Evolutionary conservation across 1,140 invertebrate genomes (phyloP).

Genomic region (Cotesia typhae): DNA sequence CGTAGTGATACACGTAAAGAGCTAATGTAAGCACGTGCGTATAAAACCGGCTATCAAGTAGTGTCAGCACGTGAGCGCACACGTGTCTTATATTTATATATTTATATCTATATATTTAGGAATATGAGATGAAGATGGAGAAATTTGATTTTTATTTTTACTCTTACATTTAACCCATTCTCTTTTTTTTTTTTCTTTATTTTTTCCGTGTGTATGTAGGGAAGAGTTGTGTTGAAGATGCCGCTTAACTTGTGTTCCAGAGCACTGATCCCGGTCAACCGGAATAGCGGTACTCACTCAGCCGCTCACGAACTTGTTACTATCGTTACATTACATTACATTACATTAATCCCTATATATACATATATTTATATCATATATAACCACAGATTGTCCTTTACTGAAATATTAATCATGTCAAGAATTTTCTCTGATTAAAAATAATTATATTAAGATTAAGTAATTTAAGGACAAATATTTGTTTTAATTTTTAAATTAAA

Average conservation of each 20-base stretch:
- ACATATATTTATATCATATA: not conserved
- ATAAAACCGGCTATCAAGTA: slow-evolving; percentile 11
- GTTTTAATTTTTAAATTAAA: too few species aligned
- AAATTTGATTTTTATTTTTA: too few species aligned
- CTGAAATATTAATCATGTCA: not conserved
- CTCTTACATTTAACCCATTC: too few species aligned
- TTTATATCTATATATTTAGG: not conserved
- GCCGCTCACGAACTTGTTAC: slow-evolving; percentile 36
- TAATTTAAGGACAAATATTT: too few species aligned
- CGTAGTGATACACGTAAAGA: slow-evolving; percentile 7
- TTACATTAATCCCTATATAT: too few species aligned
- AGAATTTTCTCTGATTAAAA: not conserved
- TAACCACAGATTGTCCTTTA: slow-evolving; percentile 13
- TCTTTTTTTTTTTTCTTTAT: too few species aligned
- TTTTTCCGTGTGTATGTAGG: not conserved
- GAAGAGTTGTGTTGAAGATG: slow-evolving; percentile 7
- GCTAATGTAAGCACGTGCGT: slow-evolving; percentile 22
- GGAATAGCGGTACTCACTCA: slow-evolving; percentile 60
- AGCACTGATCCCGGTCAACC: slow-evolving; percentile 64
- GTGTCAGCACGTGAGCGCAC: slow-evolving; percentile 30
- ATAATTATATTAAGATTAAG: too few species aligned
- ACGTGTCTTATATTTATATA: slow-evolving; percentile 21
- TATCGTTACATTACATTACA: not conserved
- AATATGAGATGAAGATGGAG: too few species aligned
- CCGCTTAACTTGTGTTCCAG: slow-evolving; percentile 56